These are phyloP conservation scores for Acrobasis repandana DNA, from an alignment of 2,888 invertebrate genomes.

Conservation along the genomic window DNA sequence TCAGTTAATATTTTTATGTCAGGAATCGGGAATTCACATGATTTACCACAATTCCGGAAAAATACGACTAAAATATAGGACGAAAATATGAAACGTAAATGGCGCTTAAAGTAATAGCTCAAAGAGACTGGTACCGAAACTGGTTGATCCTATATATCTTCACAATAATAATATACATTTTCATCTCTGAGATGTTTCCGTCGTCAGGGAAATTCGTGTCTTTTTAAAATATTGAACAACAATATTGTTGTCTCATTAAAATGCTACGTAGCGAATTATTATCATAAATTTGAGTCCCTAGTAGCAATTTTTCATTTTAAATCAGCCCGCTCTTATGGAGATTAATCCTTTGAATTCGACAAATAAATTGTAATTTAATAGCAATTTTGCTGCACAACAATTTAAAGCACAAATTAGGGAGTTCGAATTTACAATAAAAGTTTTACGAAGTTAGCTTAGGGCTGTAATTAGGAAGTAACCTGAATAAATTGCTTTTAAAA, in stretches of 20 bases:
- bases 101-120: too few species aligned
- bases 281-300: background rate
- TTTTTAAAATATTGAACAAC: background rate
- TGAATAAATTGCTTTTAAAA: background rate
- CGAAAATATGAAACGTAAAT: too few species aligned
- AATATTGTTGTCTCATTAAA: background rate
- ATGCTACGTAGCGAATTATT: background rate
- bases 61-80: too few species aligned
- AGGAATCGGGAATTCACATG: too few species aligned
- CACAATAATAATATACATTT: background rate
- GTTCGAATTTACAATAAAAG: background rate
- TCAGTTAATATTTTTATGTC: too few species aligned
- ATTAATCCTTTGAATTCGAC: background rate
- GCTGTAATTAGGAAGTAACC: background rate
- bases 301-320: background rate
- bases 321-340: background rate
- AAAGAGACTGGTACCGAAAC: background rate
- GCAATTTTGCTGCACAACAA: background rate
- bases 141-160: background rate
- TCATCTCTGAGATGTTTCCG: background rate
- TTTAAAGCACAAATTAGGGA: background rate
- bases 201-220: background rate
- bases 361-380: background rate
- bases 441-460: background rate
- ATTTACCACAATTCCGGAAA: too few species aligned